Evolutionary conservation across 2,113 vertebrate genomes (phyloP).

Genomic region (Bos javanicus): DNA sequence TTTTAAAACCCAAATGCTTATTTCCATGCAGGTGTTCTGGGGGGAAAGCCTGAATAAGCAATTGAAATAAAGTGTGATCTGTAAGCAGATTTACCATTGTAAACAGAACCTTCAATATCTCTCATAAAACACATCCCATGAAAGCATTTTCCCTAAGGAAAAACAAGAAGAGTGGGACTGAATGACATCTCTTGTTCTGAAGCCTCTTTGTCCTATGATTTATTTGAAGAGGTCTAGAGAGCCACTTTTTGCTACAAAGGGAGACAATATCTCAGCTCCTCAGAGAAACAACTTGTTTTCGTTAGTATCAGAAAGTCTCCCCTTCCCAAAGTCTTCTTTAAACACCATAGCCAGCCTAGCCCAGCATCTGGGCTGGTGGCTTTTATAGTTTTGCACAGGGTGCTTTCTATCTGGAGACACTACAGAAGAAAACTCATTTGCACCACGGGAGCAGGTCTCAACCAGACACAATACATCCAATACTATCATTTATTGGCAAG

Average conservation of each 20-base stretch:
- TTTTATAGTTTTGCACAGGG: neutral
- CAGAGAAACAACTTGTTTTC: neutral
- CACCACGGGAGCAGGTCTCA: neutral
- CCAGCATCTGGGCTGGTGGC: neutral
- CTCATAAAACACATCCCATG: neutral
- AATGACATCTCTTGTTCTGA: accelerated
- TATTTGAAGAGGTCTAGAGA: neutral
- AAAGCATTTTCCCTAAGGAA: neutral
- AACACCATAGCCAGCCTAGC: neutral
- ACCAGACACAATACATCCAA: neutral
- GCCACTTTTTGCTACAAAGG: neutral
- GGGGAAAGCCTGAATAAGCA: slow-evolving; percentile 13
- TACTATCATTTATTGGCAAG: neutral
- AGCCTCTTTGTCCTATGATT: neutral
- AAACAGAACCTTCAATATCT: neutral
- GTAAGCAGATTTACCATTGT: neutral
- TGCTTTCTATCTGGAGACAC: neutral
- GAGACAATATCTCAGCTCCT: neutral
- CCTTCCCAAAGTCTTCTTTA: neutral
- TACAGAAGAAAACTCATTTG: neutral
- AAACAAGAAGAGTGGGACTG: neutral
- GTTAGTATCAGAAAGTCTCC: neutral
- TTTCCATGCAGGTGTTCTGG: neutral
- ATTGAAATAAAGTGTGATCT: slow-evolving; percentile 15
- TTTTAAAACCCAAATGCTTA: slow-evolving; percentile 4